A percentile compares a stretch with the other conserved stretches of the same genome.
These are phyloP conservation scores for human DNA, from an alignment of 2,113 vertebrate genomes.

Conservation along the genomic window DNA sequence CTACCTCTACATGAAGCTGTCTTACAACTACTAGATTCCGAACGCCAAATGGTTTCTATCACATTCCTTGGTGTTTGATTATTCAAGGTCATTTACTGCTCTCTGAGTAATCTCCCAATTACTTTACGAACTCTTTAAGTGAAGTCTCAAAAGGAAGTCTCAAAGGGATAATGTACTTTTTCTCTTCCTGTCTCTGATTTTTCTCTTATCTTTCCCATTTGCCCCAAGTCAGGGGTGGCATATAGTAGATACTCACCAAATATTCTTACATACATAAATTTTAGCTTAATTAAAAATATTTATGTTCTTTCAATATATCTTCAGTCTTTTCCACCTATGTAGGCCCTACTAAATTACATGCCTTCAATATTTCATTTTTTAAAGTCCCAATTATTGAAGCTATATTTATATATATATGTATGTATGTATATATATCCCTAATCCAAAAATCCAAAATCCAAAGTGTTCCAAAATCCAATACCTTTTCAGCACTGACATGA, in stretches of 20 bases:
- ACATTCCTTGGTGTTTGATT: not conserved
- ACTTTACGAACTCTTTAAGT: not conserved
- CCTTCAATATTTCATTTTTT: not conserved
- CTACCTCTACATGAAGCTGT: not conserved
- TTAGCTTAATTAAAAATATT: not conserved
- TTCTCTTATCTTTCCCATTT: not conserved
- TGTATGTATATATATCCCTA: not conserved
- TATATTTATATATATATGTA: not conserved
- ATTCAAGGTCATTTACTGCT: not conserved
- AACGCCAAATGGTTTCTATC: not conserved
- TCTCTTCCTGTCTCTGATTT: not conserved
- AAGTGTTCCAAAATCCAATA: not conserved
- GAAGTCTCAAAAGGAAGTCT: not conserved
- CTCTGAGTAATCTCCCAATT: not conserved
- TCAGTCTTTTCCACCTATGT: not conserved
- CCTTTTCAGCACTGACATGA: not conserved
- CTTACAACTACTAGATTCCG: constrained; percentile 2
- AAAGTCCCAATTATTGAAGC: not conserved
- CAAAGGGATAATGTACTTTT: not conserved
- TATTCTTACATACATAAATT: constrained; percentile 20
- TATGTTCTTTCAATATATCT: not conserved
- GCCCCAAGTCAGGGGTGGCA: not conserved
- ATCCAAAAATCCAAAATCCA: not conserved
- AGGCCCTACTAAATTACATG: not conserved
- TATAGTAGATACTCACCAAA: not conserved